Evolutionary conservation across 23 tunicate genomes (phyloP).

Genomic region (Oikopleura vanhoeffeni): DNA sequence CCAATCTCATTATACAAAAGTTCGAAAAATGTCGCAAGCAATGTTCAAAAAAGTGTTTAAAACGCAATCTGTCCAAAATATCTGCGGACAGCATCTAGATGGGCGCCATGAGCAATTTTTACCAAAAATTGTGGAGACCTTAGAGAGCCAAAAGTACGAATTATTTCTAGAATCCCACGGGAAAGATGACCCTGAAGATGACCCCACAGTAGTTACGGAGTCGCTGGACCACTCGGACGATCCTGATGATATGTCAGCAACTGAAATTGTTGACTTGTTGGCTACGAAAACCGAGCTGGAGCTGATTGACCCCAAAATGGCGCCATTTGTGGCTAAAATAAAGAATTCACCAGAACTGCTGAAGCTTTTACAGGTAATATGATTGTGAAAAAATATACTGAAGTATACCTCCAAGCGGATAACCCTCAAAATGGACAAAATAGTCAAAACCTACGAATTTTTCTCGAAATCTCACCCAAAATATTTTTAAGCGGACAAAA

Average conservation of each 20-base stretch:
- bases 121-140: neutral
- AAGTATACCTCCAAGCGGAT: too few relatives aligned
- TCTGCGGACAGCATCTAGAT: neutral
- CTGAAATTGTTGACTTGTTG: neutral
- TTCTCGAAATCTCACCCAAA: too few relatives aligned
- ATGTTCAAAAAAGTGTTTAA: too few relatives aligned
- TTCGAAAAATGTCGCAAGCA: too few relatives aligned
- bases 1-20: too few relatives aligned
- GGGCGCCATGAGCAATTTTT: neutral
- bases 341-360: neutral
- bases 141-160: neutral
- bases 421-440: too few relatives aligned
- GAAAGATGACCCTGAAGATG: neutral
- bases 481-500: too few relatives aligned
- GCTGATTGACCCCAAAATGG: neutral
- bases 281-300: neutral
- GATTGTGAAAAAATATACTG: neutral
- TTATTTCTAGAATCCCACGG: neutral
- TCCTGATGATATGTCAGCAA: neutral
- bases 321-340: neutral
- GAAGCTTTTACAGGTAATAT: neutral
- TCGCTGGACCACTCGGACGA: neutral
- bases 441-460: too few relatives aligned
- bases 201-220: neutral
- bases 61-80: neutral